These are phyloP conservation scores for Acridotheres tristis DNA, from an alignment of 2,797 vertebrate species.

Conservation along the genomic window DNA sequence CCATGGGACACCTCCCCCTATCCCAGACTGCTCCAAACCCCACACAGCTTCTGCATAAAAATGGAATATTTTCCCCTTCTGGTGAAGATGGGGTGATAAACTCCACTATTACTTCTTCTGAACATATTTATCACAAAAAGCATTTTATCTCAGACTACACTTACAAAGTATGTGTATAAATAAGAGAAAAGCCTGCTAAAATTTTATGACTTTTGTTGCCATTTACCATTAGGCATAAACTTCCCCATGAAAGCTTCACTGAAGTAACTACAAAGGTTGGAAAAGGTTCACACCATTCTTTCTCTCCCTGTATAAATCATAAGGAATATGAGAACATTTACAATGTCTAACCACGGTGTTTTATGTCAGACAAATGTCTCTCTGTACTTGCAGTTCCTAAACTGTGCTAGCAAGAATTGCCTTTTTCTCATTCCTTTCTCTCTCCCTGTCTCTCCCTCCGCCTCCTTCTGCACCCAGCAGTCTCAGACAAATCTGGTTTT, in stretches of 20 bases:
- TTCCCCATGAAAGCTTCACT: slow-evolving; percentile 16
- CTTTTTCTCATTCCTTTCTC: slow-evolving; percentile 24
- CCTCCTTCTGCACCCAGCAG: slow-evolving; percentile 12
- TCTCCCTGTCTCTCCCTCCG: not conserved
- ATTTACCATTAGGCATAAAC: slow-evolving; percentile 27
- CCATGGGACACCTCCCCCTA: not conserved
- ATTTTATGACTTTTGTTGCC: slow-evolving; percentile 38
- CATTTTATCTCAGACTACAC: slow-evolving; percentile 27
- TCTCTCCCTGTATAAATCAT: slow-evolving; percentile 49
- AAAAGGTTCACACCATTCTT: slow-evolving; percentile 54
- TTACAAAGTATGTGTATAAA: not conserved
- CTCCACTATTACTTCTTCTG: not conserved
- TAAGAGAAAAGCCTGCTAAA: slow-evolving; percentile 32
- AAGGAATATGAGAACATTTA: slow-evolving; percentile 67
- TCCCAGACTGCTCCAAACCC: not conserved
- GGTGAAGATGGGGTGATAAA: not conserved
- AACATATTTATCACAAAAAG: not conserved
- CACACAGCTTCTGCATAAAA: not conserved
- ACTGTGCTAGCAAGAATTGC: slow-evolving; percentile 17
- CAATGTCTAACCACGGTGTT: slow-evolving; percentile 49
- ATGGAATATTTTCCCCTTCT: not conserved
- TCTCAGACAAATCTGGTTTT: not conserved
- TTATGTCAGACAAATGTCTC: slow-evolving; percentile 56
- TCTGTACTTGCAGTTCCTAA: slow-evolving; percentile 52
- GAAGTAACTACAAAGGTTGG: slow-evolving; percentile 21